phyloP scores from a whole-genome alignment of 2,888 invertebrate genomes.

The Notocelia uddmanniana region DNA sequence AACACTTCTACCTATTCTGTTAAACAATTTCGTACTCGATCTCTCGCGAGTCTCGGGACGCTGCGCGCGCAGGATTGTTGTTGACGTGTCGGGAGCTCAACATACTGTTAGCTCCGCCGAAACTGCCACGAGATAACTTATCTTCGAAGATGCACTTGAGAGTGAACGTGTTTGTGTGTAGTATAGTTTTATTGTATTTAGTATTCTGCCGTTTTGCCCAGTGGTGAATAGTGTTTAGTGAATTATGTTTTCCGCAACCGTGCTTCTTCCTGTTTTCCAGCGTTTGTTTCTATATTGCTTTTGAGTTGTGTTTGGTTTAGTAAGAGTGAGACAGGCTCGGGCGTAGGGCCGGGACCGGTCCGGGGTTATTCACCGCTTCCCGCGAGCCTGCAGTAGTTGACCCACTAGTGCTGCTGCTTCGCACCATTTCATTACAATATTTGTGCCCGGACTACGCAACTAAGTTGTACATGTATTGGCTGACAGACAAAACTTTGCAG shows the following conservation, averaged over 20 bases:
- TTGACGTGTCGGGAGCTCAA: slow-evolving; percentile 38
- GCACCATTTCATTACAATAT: neutral
- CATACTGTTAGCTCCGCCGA: slow-evolving; percentile 32
- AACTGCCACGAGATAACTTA: slow-evolving; percentile 34
- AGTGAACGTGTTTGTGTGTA: slow-evolving; percentile 39
- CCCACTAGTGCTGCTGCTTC: slow-evolving; percentile 25
- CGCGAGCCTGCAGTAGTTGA: slow-evolving; percentile 30
- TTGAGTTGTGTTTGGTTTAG: slow-evolving; percentile 18
- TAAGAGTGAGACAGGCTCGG: slow-evolving; percentile 22
- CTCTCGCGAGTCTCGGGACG: slow-evolving; percentile 15
- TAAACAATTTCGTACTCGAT: neutral
- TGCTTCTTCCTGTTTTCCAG: slow-evolving; percentile 26
- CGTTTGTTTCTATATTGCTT: slow-evolving; percentile 23
- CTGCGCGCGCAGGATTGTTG: slow-evolving; percentile 18
- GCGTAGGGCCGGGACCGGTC: slow-evolving; percentile 33
- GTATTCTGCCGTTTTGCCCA: slow-evolving; percentile 9
- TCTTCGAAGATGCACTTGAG: slow-evolving; percentile 41
- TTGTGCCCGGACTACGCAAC: neutral
- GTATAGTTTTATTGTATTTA: slow-evolving; percentile 3
- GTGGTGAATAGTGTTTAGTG: slow-evolving; percentile 13
- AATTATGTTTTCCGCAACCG: slow-evolving; percentile 23
- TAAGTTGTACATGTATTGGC: neutral
- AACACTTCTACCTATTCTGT: neutral
- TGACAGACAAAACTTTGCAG: neutral
- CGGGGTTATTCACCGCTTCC: slow-evolving; percentile 41